Conservation (phyloP, 2,888 invertebrate species). For the Sarcophaga caerulescens region DNA sequence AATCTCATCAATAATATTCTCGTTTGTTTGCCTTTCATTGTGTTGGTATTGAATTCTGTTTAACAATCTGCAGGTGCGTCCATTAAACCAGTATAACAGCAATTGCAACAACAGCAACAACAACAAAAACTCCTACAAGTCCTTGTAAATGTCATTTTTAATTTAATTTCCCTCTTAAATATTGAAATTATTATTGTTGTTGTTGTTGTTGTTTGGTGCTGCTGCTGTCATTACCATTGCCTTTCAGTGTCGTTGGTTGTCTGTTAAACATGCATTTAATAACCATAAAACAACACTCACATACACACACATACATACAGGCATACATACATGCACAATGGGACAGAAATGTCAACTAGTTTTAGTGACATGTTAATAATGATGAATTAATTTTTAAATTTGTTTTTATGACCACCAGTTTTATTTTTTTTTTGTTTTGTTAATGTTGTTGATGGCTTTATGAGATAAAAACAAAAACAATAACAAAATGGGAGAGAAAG, state of each 20-base stretch:
- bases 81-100: neutral
- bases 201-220: slow-evolving; percentile 26
- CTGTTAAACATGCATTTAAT: slow-evolving; percentile 67
- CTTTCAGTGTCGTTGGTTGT: slow-evolving; percentile 48
- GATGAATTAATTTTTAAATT: slow-evolving; percentile 79
- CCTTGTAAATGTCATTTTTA: slow-evolving; percentile 66
- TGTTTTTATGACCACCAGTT: slow-evolving; percentile 62
- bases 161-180: slow-evolving; percentile 58
- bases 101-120: neutral
- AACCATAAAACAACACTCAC: slow-evolving; percentile 57
- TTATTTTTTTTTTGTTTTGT: neutral
- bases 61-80: slow-evolving; percentile 56
- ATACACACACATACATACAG: neutral
- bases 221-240: slow-evolving; percentile 16
- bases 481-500: slow-evolving; percentile 41
- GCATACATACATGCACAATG: slow-evolving; percentile 2
- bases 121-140: slow-evolving; percentile 51
- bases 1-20: slow-evolving; percentile 63
- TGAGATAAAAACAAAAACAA: slow-evolving; percentile 49
- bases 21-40: slow-evolving; percentile 3
- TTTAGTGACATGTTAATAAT: slow-evolving; percentile 79
- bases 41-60: neutral
- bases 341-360: slow-evolving; percentile 75
- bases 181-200: neutral
- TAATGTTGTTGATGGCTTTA: slow-evolving; percentile 61